A percentile compares a stretch with the other conserved stretches of the same genome.
phyloP scores from a whole-genome alignment of 2,797 vertebrate genomes.

The Cyclura pinguis region DNA sequence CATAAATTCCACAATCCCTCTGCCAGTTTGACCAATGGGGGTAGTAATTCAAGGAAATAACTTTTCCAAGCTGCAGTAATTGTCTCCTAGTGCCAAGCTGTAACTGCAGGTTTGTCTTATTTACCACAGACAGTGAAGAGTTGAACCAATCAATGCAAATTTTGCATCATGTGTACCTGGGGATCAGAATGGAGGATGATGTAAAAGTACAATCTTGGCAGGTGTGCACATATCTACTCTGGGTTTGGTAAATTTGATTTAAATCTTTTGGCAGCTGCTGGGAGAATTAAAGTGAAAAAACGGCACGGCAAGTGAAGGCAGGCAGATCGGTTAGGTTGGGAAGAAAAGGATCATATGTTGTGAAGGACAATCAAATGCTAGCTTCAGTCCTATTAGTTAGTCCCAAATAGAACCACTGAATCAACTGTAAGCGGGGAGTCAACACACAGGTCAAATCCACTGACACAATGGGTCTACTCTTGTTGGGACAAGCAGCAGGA shows the following conservation, averaged over 20 bases:
- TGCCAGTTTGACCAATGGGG: too few species aligned
- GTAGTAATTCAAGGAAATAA: too few species aligned
- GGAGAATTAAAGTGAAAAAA: constrained; percentile 4
- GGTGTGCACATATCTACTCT: not conserved
- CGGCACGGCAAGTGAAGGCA: not conserved
- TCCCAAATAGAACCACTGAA: not conserved
- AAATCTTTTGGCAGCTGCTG: not conserved
- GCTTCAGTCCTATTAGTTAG: too few species aligned
- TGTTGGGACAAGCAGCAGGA: too few species aligned
- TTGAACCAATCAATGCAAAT: not conserved
- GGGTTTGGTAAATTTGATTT: constrained; percentile 8
- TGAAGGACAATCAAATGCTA: not conserved
- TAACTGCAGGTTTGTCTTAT: not conserved
- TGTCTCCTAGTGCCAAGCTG: not conserved
- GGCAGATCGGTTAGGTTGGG: not conserved
- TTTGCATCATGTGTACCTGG: not conserved
- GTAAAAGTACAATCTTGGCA: not conserved
- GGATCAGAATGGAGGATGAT: not conserved
- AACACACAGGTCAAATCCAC: too few species aligned
- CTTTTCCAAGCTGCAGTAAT: not conserved
- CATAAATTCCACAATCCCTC: too few species aligned
- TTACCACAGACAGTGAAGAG: not conserved
- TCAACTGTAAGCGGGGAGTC: too few species aligned
- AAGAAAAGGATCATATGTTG: not conserved
- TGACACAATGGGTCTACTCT: too few species aligned